Conservation (phyloP, 1,140 invertebrate species). For the Pseudobourletiella spinata region DNA sequence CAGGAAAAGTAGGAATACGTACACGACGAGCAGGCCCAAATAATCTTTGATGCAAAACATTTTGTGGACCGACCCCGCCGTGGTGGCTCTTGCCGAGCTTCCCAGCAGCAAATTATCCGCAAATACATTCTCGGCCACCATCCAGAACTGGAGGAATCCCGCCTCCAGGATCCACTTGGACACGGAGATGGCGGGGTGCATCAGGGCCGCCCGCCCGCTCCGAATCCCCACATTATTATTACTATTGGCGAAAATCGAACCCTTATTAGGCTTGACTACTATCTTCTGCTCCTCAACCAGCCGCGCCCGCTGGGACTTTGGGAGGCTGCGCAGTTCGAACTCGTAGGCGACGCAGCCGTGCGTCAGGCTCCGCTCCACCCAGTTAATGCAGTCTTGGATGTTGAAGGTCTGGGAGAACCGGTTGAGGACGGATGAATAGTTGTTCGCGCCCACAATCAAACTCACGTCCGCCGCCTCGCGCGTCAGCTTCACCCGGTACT, state of each 20-base stretch:
- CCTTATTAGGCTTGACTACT: conserved; percentile 10
- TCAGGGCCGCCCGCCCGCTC: background rate
- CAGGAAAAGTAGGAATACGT: conserved; percentile 1
- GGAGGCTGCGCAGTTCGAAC: conserved; percentile 27
- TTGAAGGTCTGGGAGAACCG: conserved; percentile 17
- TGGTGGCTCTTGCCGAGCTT: too few relatives aligned
- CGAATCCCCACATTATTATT: background rate
- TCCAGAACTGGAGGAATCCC: conserved; percentile 28
- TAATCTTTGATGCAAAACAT: conserved; percentile 23
- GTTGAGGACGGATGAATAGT: background rate
- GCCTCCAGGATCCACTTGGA: conserved; percentile 25
- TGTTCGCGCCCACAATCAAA: background rate
- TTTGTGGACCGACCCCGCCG: conserved; percentile 2
- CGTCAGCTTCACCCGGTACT: conserved; percentile 21
- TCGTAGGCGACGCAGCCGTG: conserved; percentile 29
- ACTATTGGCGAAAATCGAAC: background rate
- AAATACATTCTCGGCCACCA: conserved; percentile 20
- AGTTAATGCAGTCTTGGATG: conserved; percentile 26
- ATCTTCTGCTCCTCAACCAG: conserved; percentile 11
- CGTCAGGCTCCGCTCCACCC: conserved; percentile 19
- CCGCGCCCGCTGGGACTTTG: conserved; percentile 17
- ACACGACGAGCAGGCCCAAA: conserved; percentile 16
- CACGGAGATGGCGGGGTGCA: conserved; percentile 10
- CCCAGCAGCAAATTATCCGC: conserved; percentile 8
- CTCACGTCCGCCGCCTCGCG: conserved; percentile 10